Evolutionary conservation across 2,888 invertebrate genomes (phyloP).

Genomic region (Rhingia campestris): DNA sequence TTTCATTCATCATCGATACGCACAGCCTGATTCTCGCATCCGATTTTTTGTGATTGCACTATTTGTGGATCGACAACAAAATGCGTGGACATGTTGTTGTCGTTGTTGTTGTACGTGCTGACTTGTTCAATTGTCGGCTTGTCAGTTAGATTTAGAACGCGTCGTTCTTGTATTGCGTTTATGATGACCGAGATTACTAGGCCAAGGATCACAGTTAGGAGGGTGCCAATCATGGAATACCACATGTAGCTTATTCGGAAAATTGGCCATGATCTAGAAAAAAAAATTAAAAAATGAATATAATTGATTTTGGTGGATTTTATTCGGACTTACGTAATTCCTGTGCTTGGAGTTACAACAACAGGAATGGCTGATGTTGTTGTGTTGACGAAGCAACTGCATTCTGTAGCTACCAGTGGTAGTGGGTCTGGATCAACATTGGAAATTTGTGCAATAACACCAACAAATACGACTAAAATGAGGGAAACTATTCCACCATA

Average conservation of each 20-base stretch:
- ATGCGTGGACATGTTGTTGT: conserved; percentile 61
- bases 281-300: neutral
- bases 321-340: conserved; percentile 61
- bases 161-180: conserved; percentile 81
- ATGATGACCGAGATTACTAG: conserved; percentile 87
- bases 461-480: conserved; percentile 81
- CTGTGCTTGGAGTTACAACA: conserved; percentile 8
- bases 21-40: conserved; percentile 80
- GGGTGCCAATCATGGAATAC: conserved; percentile 93
- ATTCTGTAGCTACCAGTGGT: conserved; percentile 78
- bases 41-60: conserved; percentile 70
- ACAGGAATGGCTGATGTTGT: conserved; percentile 64
- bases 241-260: conserved; percentile 94
- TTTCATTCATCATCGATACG: conserved; percentile 80
- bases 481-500: conserved; percentile 81
- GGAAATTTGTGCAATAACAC: conserved; percentile 80
- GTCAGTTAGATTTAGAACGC: conserved; percentile 79
- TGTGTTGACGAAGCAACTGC: conserved; percentile 80
- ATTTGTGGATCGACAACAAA: conserved; percentile 63
- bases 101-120: conserved; percentile 36
- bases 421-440: conserved; percentile 77
- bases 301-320: neutral
- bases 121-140: conserved; percentile 74
- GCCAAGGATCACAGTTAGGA: conserved; percentile 89
- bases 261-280: conserved; percentile 83